A percentile compares a stretch with the other conserved stretches of the same genome.
phyloP scores from a whole-genome alignment of 2,888 invertebrate species.

The Helleia helle region DNA sequence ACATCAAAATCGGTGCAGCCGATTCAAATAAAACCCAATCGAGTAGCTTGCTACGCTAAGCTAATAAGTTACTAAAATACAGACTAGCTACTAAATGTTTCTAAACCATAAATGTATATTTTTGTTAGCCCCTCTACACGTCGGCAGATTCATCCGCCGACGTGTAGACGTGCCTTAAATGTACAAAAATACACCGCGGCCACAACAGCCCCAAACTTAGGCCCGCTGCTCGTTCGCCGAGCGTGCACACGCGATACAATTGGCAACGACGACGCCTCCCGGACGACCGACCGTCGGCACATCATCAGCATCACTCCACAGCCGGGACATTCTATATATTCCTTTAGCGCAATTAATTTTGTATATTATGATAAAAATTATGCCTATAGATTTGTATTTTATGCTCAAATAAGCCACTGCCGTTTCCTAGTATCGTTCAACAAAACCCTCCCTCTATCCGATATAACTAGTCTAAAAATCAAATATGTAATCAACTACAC shows the following conservation, averaged over 20 bases:
- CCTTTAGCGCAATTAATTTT: not conserved
- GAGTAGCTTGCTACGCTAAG: no score
- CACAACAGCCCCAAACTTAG: no score
- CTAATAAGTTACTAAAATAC: conserved; percentile 1
- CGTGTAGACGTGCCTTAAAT: no score
- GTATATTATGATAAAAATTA: not conserved
- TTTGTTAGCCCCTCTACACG: no score
- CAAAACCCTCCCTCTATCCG: not conserved
- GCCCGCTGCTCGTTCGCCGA: no score
- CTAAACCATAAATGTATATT: not conserved
- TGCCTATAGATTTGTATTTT: conserved; percentile 3
- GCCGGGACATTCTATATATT: conserved; percentile 1
- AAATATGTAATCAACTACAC: not conserved
- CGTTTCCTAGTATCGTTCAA: not conserved
- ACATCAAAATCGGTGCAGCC: no score
- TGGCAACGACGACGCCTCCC: no score
- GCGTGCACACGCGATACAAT: no score
- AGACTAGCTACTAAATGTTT: not conserved
- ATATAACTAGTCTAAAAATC: not conserved
- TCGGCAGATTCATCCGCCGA: no score
- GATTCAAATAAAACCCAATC: no score
- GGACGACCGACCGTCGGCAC: no score
- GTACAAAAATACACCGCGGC: no score
- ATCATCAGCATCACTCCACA: not conserved
- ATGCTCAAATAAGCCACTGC: conserved; percentile 7